These are phyloP conservation scores for Xestia rhomboidea DNA, from an alignment of 2,888 invertebrate species.

Conservation along the genomic window DNA sequence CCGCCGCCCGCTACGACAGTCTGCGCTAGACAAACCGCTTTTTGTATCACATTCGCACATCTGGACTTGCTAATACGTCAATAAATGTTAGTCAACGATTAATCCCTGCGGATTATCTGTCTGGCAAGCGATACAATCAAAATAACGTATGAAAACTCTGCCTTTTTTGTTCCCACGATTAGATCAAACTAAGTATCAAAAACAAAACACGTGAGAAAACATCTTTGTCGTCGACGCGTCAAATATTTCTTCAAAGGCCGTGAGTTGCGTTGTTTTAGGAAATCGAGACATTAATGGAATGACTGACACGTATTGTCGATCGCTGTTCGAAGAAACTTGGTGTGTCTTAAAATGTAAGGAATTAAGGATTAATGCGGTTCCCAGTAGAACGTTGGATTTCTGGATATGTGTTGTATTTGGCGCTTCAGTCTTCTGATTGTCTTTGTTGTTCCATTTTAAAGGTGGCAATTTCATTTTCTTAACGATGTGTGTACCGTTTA, in stretches of 20 bases:
- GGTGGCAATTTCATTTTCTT: background rate
- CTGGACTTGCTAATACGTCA: conserved; percentile 69
- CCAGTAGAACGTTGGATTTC: conserved; percentile 65
- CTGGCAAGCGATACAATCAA: conserved; percentile 22
- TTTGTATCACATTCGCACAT: conserved; percentile 78
- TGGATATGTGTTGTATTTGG: conserved; percentile 52
- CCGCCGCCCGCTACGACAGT: conserved; percentile 80
- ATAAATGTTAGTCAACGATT: conserved; percentile 38
- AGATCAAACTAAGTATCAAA: conserved; percentile 57
- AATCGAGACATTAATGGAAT: conserved; percentile 88
- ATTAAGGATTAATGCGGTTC: conserved; percentile 77
- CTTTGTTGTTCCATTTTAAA: background rate
- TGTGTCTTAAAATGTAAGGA: conserved; percentile 80
- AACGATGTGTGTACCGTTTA: background rate
- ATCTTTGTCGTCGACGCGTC: conserved; percentile 81
- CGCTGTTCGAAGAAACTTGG: conserved; percentile 81
- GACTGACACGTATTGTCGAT: conserved; percentile 87
- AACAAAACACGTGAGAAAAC: conserved; percentile 79
- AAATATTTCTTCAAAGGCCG: conserved; percentile 85
- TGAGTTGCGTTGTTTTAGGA: conserved; percentile 84
- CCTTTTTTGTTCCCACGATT: conserved; percentile 78
- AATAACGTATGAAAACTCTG: conserved; percentile 18
- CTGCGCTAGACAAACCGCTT: conserved; percentile 84
- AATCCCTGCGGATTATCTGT: conserved; percentile 10
- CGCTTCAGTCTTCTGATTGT: conserved; percentile 16